phyloP scores from a whole-genome alignment of 1,140 invertebrate genomes.

The Doryteuthis pealeii region DNA sequence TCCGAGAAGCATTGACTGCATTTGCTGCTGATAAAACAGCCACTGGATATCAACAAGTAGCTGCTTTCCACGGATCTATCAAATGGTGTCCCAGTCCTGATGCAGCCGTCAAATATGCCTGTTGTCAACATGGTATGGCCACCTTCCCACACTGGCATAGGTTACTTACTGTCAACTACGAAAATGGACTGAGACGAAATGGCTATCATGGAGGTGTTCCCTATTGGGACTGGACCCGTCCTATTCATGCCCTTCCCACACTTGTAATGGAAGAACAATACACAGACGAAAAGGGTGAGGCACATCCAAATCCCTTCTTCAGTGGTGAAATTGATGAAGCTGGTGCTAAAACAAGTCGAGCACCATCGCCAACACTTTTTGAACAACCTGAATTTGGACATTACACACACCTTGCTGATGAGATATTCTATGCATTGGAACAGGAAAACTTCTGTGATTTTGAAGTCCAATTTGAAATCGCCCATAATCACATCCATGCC shows the following conservation, averaged over 20 bases:
- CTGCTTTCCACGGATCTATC: slow-evolving; percentile 21
- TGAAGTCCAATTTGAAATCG: slow-evolving; percentile 30
- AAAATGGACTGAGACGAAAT: slow-evolving; percentile 19
- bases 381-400: slow-evolving; percentile 20
- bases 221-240: slow-evolving; percentile 15
- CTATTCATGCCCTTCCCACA: background rate
- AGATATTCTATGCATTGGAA: slow-evolving; percentile 30
- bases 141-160: slow-evolving; percentile 35
- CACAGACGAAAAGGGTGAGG: background rate
- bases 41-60: slow-evolving; percentile 20
- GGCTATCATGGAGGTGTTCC: slow-evolving; percentile 17
- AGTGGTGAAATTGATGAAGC: slow-evolving; percentile 9
- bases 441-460: slow-evolving; percentile 33
- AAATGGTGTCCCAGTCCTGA: slow-evolving; percentile 21
- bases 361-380: background rate
- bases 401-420: slow-evolving; percentile 19
- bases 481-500: slow-evolving; percentile 32
- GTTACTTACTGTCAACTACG: slow-evolving; percentile 26
- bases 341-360: slow-evolving; percentile 7
- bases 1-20: slow-evolving; percentile 21
- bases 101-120: slow-evolving; percentile 21
- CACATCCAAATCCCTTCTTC: slow-evolving; percentile 10
- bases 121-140: slow-evolving; percentile 28
- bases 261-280: background rate
- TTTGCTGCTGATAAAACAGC: slow-evolving; percentile 20